A percentile compares a stretch with the other conserved stretches of the same genome.
Conservation (phyloP, 2,888 invertebrate genomes). For the Platycheirus rosarum region DNA sequence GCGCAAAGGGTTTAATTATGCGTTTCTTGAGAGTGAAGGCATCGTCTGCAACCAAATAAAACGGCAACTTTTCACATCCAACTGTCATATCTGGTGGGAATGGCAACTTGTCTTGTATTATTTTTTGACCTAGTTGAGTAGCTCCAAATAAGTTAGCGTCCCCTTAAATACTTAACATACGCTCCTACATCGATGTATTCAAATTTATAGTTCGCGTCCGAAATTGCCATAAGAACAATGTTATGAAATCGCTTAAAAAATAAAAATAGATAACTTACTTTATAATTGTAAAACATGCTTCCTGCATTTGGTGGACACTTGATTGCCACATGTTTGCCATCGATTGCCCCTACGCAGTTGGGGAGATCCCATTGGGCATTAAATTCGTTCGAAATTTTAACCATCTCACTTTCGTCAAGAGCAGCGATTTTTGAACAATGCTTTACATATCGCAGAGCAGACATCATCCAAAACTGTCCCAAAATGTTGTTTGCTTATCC, state of each 20-base stretch:
- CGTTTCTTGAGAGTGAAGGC: too few species aligned
- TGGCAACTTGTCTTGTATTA: slow-evolving; percentile 21
- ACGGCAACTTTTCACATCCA: slow-evolving; percentile 6
- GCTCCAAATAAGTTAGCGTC: slow-evolving; percentile 22
- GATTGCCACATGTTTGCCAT: too few species aligned
- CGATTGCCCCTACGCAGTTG: too few species aligned
- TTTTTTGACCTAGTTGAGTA: slow-evolving; percentile 2
- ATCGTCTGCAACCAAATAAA: too few species aligned
- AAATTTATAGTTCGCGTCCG: slow-evolving; percentile 36
- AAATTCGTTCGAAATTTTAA: too few species aligned
- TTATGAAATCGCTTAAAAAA: slow-evolving; percentile 7
- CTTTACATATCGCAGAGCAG: too few species aligned
- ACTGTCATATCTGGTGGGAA: slow-evolving; percentile 23
- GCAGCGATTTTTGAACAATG: too few species aligned
- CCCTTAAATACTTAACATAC: slow-evolving; percentile 23
- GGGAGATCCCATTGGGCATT: too few species aligned
- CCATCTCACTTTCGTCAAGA: too few species aligned
- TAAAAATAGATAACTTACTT: slow-evolving; percentile 39
- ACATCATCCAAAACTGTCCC: neutral
- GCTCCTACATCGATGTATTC: slow-evolving; percentile 19
- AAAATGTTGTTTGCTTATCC: slow-evolving; percentile 47
- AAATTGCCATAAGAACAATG: slow-evolving; percentile 34
- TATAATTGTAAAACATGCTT: slow-evolving; percentile 77
- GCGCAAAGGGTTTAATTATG: too few species aligned
- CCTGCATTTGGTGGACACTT: slow-evolving; percentile 75